A percentile compares a stretch with the other conserved stretches of the same genome.
These are phyloP conservation scores for Scytalopus superciliaris DNA, from an alignment of 2,113 vertebrate genomes.

Conservation along the genomic window DNA sequence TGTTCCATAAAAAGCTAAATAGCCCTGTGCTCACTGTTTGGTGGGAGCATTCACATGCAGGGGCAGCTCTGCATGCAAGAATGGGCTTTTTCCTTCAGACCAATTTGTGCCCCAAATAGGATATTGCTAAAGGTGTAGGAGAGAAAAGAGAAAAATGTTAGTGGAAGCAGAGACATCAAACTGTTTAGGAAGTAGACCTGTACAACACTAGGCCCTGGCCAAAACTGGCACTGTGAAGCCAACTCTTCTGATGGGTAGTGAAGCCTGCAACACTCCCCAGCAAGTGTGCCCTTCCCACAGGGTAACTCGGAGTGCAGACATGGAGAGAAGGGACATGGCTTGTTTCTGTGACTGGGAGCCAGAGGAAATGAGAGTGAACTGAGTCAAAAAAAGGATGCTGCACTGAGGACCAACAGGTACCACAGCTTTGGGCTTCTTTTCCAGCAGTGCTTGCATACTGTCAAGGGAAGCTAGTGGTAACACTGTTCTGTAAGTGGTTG, in stretches of 20 bases:
- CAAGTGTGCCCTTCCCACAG: not conserved
- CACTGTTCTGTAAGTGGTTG: not conserved
- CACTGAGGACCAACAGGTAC: no score
- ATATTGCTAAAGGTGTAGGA: not conserved
- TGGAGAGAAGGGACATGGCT: not conserved
- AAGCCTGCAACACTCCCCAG: not conserved
- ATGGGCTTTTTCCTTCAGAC: not conserved
- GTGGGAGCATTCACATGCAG: not conserved
- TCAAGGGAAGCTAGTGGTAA: not conserved
- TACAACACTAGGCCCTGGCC: fast-evolving
- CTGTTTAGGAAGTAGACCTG: not conserved
- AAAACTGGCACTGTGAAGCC: not conserved
- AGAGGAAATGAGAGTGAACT: not conserved
- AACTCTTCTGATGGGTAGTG: not conserved
- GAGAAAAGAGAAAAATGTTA: not conserved
- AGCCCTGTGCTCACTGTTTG: not conserved
- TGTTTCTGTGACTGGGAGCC: not conserved
- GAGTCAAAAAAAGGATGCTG: not conserved
- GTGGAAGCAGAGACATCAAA: not conserved
- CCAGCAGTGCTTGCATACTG: not conserved
- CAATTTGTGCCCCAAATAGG: not conserved
- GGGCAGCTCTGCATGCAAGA: not conserved
- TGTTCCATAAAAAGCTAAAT: not conserved
- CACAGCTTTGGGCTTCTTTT: not conserved
- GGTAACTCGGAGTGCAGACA: not conserved